Base-by-base conservation (phyloP, 2,888 invertebrate genomes). In the Euplagia quadripunctaria region DNA sequence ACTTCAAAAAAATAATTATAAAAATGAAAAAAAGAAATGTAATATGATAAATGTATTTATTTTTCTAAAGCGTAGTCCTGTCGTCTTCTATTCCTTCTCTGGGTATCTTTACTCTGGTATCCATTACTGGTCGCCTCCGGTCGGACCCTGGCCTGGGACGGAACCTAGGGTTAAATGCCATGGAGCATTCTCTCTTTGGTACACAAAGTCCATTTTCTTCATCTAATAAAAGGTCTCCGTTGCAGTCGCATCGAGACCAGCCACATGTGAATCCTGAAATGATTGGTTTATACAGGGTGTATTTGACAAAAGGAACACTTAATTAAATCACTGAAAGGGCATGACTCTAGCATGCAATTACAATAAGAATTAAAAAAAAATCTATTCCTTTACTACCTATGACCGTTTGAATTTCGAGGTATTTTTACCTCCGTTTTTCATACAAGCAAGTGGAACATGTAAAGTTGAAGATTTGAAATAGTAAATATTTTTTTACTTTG, bases 211-310 rank as follows among this genome's bases (percentile, higher is more conserved):
- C 79, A 0, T 75, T 78, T 0, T 77, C 64, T 58, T 93, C 93
- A 41, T 92, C 88, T 8, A 92, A 75, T 0, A 93, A 58, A 17
- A 86, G 20, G 3, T 90, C 82, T 0, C 88, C 89, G 71, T 92
- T 91, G 81, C 94, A 94, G 70, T 94, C 94, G 72, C 94, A 94
- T 0, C 94, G 87, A 2, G 94, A 94, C 94, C 94, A 94, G n/a
- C 94, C 94, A 74, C 94, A 94, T 0, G 93, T 93, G 77, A 87
- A 94, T 0, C 94, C 94, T 94, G 82, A 16, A 70, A 76, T n/a
- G 43, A 52, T 61, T 61, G 4, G 12, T 31, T 31, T 6, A 14
- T 1, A 46, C 4, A 46, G 31, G 31, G 31, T 31, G 31, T 31
- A 31, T 31, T 31, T 31, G 31, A 31, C n/a, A 31, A 31, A 31